These are phyloP conservation scores for Lymantria dispar DNA, from an alignment of 2,888 invertebrate species.

Conservation along the genomic window DNA sequence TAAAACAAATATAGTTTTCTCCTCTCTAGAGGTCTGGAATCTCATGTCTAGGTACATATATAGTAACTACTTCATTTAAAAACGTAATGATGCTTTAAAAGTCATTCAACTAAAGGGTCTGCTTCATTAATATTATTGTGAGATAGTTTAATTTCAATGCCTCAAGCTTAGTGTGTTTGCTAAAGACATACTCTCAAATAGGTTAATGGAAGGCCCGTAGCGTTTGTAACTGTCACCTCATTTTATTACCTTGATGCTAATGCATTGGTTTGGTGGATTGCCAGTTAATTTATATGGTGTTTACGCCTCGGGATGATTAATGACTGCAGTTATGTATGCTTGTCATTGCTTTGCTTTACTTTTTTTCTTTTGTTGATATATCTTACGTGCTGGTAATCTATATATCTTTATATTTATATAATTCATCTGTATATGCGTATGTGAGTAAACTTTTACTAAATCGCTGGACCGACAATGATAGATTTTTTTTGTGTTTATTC, in stretches of 20 bases:
- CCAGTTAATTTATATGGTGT: slow-evolving; percentile 57
- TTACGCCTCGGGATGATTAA: slow-evolving; percentile 50
- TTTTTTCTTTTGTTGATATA: slow-evolving; percentile 2
- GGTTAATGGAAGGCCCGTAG: slow-evolving; percentile 29
- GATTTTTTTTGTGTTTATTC: no score
- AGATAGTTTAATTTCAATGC: slow-evolving; percentile 5
- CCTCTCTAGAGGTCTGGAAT: no score
- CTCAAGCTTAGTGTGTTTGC: slow-evolving; percentile 3
- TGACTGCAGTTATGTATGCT: slow-evolving; percentile 55
- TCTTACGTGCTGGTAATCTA: no score
- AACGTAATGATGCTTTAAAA: no score
- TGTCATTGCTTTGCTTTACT: slow-evolving; percentile 47
- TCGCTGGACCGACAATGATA: no score
- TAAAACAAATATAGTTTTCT: no score
- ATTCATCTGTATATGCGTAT: no score
- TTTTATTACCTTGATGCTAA: slow-evolving; percentile 39
- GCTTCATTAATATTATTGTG: background rate
- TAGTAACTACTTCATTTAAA: no score
- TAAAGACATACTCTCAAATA: slow-evolving; percentile 13
- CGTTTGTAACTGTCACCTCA: slow-evolving; percentile 41
- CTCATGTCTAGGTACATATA: no score
- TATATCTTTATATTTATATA: no score
- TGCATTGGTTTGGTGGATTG: slow-evolving; percentile 47
- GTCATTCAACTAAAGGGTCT: background rate
- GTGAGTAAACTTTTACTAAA: no score